These are phyloP conservation scores for Phrynocephalus vlangalii DNA, from an alignment of 2,797 vertebrate genomes.

Conservation along the genomic window DNA sequence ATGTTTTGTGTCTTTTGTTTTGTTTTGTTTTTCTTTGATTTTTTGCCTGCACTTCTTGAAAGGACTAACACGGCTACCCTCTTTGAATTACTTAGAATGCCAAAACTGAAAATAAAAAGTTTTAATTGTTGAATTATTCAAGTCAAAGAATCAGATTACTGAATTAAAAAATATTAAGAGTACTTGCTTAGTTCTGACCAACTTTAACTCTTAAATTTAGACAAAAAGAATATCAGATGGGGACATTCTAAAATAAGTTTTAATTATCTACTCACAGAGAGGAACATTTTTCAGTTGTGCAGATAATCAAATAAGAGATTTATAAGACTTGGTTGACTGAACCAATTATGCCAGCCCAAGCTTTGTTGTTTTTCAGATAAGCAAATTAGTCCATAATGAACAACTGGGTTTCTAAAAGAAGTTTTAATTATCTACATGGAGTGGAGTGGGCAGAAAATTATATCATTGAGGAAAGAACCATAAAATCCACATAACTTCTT, in stretches of 20 bases:
- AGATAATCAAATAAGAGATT: constrained; percentile 59
- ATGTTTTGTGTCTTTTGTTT: too few relatives aligned
- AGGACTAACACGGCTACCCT: too few relatives aligned
- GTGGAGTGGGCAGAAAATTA: constrained; percentile 49
- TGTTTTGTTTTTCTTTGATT: too few relatives aligned
- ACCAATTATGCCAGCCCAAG: constrained; percentile 57
- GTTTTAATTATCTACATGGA: constrained; percentile 39
- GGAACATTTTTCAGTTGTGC: constrained; percentile 45
- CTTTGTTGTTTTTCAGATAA: constrained; percentile 47
- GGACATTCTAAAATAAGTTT: background rate
- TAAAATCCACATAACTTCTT: constrained; percentile 20
- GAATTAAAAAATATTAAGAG: constrained; percentile 45
- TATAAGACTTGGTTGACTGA: constrained; percentile 50
- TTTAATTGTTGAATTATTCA: constrained; percentile 34
- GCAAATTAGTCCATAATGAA: constrained; percentile 56
- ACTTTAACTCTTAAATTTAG: constrained; percentile 38
- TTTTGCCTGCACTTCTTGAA: too few relatives aligned
- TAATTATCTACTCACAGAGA: constrained; percentile 31
- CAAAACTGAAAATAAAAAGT: constrained; percentile 40
- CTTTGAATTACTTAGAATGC: constrained; percentile 22
- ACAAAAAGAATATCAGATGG: constrained; percentile 38
- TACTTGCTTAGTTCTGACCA: constrained; percentile 48
- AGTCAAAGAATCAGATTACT: constrained; percentile 34
- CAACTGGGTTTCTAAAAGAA: constrained; percentile 52
- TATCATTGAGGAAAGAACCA: constrained; percentile 32